A percentile compares a stretch with the other conserved stretches of the same genome.
Conservation (phyloP, 2,888 invertebrate genomes). For the Nemotelus nigrinus region DNA sequence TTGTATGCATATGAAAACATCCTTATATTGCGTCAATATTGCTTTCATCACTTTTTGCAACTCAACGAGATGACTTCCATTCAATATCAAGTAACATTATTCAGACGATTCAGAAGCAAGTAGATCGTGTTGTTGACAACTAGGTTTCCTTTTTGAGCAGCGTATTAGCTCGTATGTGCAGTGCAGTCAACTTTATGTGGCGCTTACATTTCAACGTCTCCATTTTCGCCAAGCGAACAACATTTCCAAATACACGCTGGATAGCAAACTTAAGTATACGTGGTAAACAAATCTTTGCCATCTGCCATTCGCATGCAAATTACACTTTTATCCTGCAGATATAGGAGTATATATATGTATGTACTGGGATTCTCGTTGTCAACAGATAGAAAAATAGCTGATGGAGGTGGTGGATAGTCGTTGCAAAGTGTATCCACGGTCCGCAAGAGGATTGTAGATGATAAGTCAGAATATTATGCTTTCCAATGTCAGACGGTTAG, state of each 20-base stretch:
- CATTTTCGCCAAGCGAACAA: background rate
- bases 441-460: background rate
- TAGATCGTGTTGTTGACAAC: conserved; percentile 16
- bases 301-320: conserved; percentile 32
- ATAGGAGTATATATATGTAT: background rate
- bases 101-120: no score
- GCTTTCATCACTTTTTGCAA: no score
- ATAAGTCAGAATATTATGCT: conserved; percentile 10
- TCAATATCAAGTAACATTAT: no score
- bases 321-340: conserved; percentile 27
- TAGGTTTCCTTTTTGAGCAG: background rate
- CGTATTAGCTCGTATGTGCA: background rate
- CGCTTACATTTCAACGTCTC: background rate
- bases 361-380: background rate
- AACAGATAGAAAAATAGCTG: background rate
- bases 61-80: no score
- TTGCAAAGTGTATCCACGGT: background rate
- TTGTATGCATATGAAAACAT: no score
- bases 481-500: conserved; percentile 42
- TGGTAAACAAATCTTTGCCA: conserved; percentile 21
- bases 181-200: background rate
- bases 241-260: background rate
- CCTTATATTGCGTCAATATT: no score
- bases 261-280: conserved; percentile 16
- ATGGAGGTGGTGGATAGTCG: background rate